phyloP scores from a whole-genome alignment of 2,888 invertebrate genomes.

The Polyploca ridens region DNA sequence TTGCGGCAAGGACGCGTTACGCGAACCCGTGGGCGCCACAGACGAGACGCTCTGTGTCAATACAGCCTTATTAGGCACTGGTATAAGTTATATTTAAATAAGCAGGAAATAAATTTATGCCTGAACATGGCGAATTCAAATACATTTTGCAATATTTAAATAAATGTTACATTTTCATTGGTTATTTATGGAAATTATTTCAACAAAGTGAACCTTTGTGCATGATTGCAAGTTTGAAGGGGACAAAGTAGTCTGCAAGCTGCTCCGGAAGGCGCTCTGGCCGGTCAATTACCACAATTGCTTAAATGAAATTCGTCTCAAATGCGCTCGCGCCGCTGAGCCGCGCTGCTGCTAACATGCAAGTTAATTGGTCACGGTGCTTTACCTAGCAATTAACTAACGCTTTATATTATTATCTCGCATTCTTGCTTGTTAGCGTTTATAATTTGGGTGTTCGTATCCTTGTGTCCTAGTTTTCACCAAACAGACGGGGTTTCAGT shows the following conservation, averaged over 20 bases:
- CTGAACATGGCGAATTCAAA: conserved; percentile 1
- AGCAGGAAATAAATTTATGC: conserved; percentile 15
- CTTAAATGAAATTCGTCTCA: conserved; percentile 81
- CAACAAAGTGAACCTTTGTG: conserved; percentile 35
- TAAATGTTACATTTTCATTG: neutral
- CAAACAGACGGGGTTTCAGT: no score
- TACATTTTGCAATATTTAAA: neutral
- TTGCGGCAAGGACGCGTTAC: conserved; percentile 75
- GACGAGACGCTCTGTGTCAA: conserved; percentile 42
- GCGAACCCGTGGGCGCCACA: conserved; percentile 61
- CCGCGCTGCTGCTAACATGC: conserved; percentile 48
- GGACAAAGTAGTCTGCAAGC: conserved; percentile 57
- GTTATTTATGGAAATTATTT: conserved; percentile 8
- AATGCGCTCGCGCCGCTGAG: conserved; percentile 59
- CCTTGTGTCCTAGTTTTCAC: conserved; percentile 19
- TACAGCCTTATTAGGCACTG: conserved; percentile 67
- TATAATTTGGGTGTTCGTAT: conserved; percentile 30
- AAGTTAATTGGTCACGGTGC: conserved; percentile 82
- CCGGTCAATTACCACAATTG: conserved; percentile 81
- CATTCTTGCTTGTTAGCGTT: conserved; percentile 47
- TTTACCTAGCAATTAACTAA: conserved; percentile 74
- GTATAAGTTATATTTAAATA: conserved; percentile 33
- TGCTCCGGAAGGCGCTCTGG: conserved; percentile 74
- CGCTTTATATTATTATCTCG: conserved; percentile 51
- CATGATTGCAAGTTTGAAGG: conserved; percentile 49